Base-by-base conservation (phyloP, 2,797 vertebrate genomes). In the Ficedula albicollis region DNA sequence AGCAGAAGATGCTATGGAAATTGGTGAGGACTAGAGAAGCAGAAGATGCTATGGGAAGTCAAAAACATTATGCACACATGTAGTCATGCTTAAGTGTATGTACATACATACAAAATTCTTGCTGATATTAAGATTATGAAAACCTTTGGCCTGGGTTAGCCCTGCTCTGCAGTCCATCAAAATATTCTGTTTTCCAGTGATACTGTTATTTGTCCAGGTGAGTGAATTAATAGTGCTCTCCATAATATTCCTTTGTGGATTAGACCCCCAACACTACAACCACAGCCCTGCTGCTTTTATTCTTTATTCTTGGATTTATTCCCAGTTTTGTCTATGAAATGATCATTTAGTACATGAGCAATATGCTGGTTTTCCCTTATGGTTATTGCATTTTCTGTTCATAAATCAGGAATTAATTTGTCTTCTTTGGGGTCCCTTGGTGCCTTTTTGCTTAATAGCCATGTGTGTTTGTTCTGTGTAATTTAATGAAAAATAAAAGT, bases 321-420 rank as follows among this genome's bases (percentile, higher is more conserved):
- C 86, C 91, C 66, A 32, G 84, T 83, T 97, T 96, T 94, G 85
- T 96, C 69, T 94, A 64, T 94, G 68, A 94, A 97, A 89, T 55
- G 36, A 93, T 96, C 76, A 76, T 88, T 96, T 95, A 94, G 84
- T 94, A 87, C 88, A 92, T 74, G 70, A 92, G 74, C 92, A 97
- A 84, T 96, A 95, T 96, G 96, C 91, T 96, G 90, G 95, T 94
- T 95, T 95, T 36, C 59, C 18, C 59, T 79, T 96, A 94, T 15
- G 70, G 84, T 93, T 96, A 94, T 77, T 95, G 82, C 77, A 54
- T 87, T 95, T 95, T 90, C 88, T 97, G 72, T 91, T 95, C 72
- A 89, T 95, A 96, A 96, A 96, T 95, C 82, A 95, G 56, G 91
- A 96, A 94, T 96, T 96, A 97, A 97, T 96, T 97, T 95, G 92